Evolutionary conservation across 2,888 invertebrate genomes (phyloP).

Genomic region (Meiosimyza decipiens): DNA sequence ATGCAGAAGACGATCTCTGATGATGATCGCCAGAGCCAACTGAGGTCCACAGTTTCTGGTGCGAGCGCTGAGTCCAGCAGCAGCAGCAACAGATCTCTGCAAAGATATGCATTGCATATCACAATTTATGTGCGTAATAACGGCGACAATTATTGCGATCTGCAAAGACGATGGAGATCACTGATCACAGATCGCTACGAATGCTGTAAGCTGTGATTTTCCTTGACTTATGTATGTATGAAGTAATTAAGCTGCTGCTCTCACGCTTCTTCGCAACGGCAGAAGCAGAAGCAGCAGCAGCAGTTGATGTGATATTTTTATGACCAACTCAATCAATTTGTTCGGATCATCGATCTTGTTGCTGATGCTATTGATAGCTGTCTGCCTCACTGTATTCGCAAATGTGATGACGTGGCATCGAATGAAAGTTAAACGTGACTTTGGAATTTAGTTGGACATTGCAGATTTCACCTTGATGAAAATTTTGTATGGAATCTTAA

Average conservation of each 20-base stretch:
- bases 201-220: background rate
- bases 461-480: background rate
- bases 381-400: background rate
- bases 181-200: slow-evolving; percentile 4
- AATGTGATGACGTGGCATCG: slow-evolving; percentile 9
- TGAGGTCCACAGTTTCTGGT: too few species aligned
- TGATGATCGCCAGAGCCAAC: background rate
- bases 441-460: background rate
- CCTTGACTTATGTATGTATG: slow-evolving; percentile 6
- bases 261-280: background rate
- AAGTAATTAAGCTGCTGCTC: slow-evolving; percentile 29
- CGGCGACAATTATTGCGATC: slow-evolving; percentile 54
- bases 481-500: slow-evolving; percentile 14
- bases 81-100: too few species aligned
- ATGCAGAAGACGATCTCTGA: slow-evolving; percentile 44
- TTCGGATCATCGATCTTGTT: slow-evolving; percentile 25
- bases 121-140: slow-evolving; percentile 61
- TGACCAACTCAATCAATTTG: slow-evolving; percentile 31
- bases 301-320: slow-evolving; percentile 20
- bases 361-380: background rate
- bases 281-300: background rate
- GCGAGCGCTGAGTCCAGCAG: too few species aligned
- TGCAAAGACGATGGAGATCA: background rate
- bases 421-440: slow-evolving; percentile 4
- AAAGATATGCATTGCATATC: slow-evolving; percentile 37